A percentile compares a stretch with the other conserved stretches of the same genome.
These are phyloP conservation scores for Rotaria sp. DNA, from an alignment of 2,888 invertebrate species.

Conservation along the genomic window DNA sequence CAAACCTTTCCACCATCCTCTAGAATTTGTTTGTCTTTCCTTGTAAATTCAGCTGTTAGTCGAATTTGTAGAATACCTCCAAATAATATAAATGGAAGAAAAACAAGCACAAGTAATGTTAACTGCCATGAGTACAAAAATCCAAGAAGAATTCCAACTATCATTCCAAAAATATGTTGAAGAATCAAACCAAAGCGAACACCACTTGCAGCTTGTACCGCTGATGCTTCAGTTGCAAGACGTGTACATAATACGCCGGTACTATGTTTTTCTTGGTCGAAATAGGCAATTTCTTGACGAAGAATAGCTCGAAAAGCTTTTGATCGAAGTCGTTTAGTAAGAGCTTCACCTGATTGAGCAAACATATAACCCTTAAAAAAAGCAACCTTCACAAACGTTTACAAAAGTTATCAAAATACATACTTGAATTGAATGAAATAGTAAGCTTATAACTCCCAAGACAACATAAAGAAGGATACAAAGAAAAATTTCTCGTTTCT, in stretches of 20 bases:
- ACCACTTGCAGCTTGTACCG: constrained; percentile 49
- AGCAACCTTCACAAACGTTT: too few relatives aligned
- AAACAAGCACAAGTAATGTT: constrained; percentile 53
- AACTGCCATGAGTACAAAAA: constrained; percentile 57
- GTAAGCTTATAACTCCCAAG: constrained; percentile 44
- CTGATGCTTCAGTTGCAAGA: constrained; percentile 53
- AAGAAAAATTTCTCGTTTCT: constrained; percentile 44
- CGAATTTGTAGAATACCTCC: too few relatives aligned
- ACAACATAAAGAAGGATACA: constrained; percentile 47
- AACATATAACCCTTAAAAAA: constrained; percentile 61
- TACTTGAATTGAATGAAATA: constrained; percentile 46
- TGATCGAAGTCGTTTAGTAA: constrained; percentile 67
- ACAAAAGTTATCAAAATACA: too few relatives aligned
- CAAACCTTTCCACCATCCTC: too few relatives aligned
- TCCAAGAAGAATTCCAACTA: constrained; percentile 54
- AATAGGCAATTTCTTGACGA: constrained; percentile 54
- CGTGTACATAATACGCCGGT: constrained; percentile 52
- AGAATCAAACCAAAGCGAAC: constrained; percentile 50
- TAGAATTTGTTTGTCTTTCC: too few relatives aligned
- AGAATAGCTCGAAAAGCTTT: constrained; percentile 55
- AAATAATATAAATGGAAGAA: constrained; percentile 55
- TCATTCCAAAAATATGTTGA: constrained; percentile 50
- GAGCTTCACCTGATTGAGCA: constrained; percentile 64
- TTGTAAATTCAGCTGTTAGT: too few relatives aligned
- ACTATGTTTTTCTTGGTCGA: constrained; percentile 51